These are phyloP conservation scores for Ditula angustiorana DNA, from an alignment of 2,888 invertebrate genomes.

Conservation along the genomic window DNA sequence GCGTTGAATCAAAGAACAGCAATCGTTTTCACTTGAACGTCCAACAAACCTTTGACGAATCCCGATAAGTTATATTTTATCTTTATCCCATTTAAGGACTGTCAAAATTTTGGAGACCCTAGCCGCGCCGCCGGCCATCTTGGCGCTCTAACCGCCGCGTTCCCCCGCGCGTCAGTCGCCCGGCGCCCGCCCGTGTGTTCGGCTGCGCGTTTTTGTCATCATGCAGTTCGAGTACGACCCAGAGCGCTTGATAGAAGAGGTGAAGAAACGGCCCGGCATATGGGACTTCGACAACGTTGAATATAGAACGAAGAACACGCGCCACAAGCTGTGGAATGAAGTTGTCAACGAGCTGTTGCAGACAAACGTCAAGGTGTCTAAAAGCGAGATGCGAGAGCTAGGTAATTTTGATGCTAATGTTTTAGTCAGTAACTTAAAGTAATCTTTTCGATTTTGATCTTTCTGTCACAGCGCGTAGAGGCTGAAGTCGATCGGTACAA, in stretches of 20 bases:
- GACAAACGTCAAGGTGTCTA: slow-evolving; percentile 65
- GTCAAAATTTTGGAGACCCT: slow-evolving; percentile 53
- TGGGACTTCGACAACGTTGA: slow-evolving; percentile 73
- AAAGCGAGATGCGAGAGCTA: slow-evolving; percentile 76
- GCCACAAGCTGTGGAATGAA: slow-evolving; percentile 70
- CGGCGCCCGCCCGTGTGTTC: slow-evolving; percentile 68
- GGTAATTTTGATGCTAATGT: slow-evolving; percentile 55
- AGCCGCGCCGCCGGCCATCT: slow-evolving; percentile 65
- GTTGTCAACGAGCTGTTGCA: slow-evolving; percentile 71
- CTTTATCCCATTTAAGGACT: not conserved
- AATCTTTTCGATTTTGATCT: not conserved
- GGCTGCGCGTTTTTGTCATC: slow-evolving; percentile 44
- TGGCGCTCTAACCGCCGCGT: slow-evolving; percentile 71
- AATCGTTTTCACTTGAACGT: too few species aligned
- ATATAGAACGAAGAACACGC: slow-evolving; percentile 65
- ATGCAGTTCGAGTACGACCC: slow-evolving; percentile 81
- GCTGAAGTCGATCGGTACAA: not conserved
- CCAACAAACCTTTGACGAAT: too few species aligned
- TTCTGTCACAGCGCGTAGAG: not conserved
- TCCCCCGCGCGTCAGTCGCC: slow-evolving; percentile 76
- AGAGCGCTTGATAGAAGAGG: slow-evolving; percentile 72
- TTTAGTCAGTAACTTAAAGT: not conserved
- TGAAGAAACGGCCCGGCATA: slow-evolving; percentile 74
- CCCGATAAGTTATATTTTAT: too few species aligned
- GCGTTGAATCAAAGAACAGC: too few species aligned